These are phyloP conservation scores for Parauchenoglanis ngamensis DNA, from an alignment of 2,797 vertebrate genomes.

Conservation along the genomic window DNA sequence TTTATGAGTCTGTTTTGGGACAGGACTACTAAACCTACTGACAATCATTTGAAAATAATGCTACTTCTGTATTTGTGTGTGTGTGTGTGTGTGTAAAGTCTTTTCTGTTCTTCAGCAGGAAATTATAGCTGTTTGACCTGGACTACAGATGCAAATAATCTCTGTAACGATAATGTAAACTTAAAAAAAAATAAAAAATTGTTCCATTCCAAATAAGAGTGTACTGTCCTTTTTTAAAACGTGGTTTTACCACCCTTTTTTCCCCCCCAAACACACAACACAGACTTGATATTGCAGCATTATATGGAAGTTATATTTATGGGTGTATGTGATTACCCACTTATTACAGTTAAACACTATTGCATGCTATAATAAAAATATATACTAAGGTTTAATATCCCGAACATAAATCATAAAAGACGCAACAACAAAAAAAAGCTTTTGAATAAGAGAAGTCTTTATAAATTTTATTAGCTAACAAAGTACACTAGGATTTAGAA, in stretches of 20 bases:
- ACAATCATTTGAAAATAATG: not conserved
- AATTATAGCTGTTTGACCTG: not conserved
- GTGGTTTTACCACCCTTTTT: not conserved
- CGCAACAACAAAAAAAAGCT: not conserved
- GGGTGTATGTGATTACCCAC: not conserved
- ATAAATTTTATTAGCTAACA: not conserved
- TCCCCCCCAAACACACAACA: not conserved
- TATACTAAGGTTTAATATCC: not conserved
- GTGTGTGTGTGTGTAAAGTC: not conserved
- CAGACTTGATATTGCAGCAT: not conserved
- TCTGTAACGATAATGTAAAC: not conserved
- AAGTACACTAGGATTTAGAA: not conserved
- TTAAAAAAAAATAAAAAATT: not conserved
- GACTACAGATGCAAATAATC: not conserved
- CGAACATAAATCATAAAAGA: not conserved
- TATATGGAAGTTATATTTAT: not conserved
- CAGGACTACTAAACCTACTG: not conserved
- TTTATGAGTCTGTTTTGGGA: not conserved
- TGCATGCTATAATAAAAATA: not conserved
- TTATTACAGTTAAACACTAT: not conserved
- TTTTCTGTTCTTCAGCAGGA: slow-evolving; percentile 9
- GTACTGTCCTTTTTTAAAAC: not conserved
- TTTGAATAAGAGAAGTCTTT: not conserved
- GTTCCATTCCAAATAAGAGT: not conserved
- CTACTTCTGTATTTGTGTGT: not conserved